Evolutionary conservation across 1,140 invertebrate species (phyloP).

Genomic region (Aphidius ervi): DNA sequence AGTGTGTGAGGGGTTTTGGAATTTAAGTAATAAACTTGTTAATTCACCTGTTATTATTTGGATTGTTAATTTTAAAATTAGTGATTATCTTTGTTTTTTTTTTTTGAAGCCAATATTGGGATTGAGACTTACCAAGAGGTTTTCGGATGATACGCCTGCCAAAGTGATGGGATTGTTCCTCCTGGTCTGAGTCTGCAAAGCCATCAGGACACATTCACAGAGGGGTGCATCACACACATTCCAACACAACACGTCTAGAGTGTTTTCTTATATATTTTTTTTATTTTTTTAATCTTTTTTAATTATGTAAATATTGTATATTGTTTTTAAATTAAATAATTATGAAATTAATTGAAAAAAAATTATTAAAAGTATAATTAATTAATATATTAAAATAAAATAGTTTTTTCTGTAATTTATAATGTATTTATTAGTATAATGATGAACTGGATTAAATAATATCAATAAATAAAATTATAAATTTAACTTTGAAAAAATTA

Average conservation of each 20-base stretch:
- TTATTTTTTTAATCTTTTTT: slow-evolving; percentile 26
- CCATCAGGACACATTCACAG: slow-evolving; percentile 52
- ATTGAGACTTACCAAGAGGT: slow-evolving; percentile 48
- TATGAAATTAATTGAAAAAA: too few relatives aligned
- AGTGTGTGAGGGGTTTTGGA: background rate
- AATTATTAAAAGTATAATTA: too few relatives aligned
- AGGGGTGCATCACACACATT: slow-evolving; percentile 52
- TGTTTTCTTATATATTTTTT: slow-evolving; percentile 39
- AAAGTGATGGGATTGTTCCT: slow-evolving; percentile 51
- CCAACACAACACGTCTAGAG: slow-evolving; percentile 47
- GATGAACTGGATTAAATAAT: slow-evolving; percentile 6
- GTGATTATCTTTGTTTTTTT: slow-evolving; percentile 1
- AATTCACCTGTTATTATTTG: slow-evolving; percentile 4
- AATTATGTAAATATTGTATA: slow-evolving; percentile 5
- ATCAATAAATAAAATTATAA: slow-evolving; percentile 1
- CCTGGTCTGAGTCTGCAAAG: slow-evolving; percentile 56
- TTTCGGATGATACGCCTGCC: slow-evolving; percentile 52
- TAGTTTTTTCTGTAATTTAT: slow-evolving; percentile 9
- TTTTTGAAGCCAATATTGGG: background rate
- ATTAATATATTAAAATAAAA: background rate
- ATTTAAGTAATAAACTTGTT: background rate
- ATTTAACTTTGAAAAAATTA: background rate
- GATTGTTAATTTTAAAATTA: too few relatives aligned
- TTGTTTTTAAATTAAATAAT: background rate
- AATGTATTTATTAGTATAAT: slow-evolving; percentile 12